Evolutionary conservation across 2,797 vertebrate genomes (phyloP), one percentile per base, ranked within the genome.

Genomic region (Tapera naevia): DNA sequence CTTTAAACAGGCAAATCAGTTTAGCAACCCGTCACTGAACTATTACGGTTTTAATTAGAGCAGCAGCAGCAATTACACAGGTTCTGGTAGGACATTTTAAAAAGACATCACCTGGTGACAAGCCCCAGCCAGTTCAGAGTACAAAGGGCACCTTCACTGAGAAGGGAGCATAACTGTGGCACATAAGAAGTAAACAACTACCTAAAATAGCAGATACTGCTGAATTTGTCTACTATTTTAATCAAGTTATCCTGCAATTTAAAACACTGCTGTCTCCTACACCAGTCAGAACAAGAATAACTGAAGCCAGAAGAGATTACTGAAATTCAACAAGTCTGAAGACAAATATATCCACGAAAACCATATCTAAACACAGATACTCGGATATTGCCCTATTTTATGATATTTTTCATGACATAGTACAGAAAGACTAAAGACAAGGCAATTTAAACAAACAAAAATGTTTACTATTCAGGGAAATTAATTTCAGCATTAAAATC

Each of bases 71-170:
- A 78, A 75, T 39, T 19, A 60, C 30, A 74, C 37, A 72, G 88
- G 60, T 91, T 51, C 58, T 76, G 70, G 18, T 33, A 65, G 17
- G 56, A 48, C 39, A 75, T 41, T 48, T 82, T 64, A 53, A 82
- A 93, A 62, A 88, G 81, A 50, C 72, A 85, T 82, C 79, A 72
- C 65, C 67, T 73, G 76, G 76, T 89, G 93, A 91, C 86, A 91
- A 91, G 54, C 17, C 70, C 72, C n/a, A 60, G 75, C 37, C 93
- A 80, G 73, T 60, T 58, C 76, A 90, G 61, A 62, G 82, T 33
- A 88, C 83, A 91, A 86, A 94, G 83, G 88, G 80, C 80, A 93
- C 60, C 58, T 83, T 79, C 92, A 81, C 76, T 39, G 71, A 50
- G 60, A 33, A 91, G 27, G 72, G 45, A 87, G 48, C 28, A 8